Conservation (phyloP, 2,888 invertebrate genomes). For the Aspidiotus destructor region DNA sequence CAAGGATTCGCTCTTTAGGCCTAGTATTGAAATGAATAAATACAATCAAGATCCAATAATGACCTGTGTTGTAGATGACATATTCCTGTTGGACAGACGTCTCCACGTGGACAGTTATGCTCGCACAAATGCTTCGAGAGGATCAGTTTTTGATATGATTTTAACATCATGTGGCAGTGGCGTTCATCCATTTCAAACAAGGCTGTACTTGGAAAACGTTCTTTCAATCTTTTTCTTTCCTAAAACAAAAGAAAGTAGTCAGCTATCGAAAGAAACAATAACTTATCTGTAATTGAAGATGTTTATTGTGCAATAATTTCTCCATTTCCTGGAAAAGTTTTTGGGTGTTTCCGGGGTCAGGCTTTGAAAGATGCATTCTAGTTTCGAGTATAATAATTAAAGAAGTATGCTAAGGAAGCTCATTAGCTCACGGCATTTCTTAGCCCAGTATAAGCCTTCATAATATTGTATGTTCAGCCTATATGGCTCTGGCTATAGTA, state of each 20-base stretch:
- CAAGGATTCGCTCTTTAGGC: too few species aligned
- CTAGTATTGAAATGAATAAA: background rate
- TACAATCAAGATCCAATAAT: background rate
- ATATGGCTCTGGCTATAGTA: too few species aligned
- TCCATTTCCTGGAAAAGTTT: too few species aligned
- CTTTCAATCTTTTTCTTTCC: conserved; percentile 41
- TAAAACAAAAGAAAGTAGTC: conserved; percentile 10
- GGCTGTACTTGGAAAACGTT: conserved; percentile 71
- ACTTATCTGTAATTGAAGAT: background rate
- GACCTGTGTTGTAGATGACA: conserved; percentile 41
- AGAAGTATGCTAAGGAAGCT: too few species aligned
- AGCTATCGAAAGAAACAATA: background rate
- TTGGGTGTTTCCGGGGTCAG: too few species aligned
- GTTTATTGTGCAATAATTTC: too few species aligned
- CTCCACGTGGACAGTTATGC: conserved; percentile 72
- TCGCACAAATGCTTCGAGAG: conserved; percentile 73
- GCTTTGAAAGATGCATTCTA: too few species aligned
- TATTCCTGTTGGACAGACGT: conserved; percentile 74
- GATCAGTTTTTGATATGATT: conserved; percentile 72
- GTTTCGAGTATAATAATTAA: too few species aligned
- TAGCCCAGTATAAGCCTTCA: too few species aligned
- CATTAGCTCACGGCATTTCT: too few species aligned
- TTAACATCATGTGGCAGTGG: conserved; percentile 66
- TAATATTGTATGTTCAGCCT: too few species aligned
- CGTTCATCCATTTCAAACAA: conserved; percentile 61